Base-by-base conservation (phyloP, 2,797 vertebrate genomes). In the Staurois parvus region DNA sequence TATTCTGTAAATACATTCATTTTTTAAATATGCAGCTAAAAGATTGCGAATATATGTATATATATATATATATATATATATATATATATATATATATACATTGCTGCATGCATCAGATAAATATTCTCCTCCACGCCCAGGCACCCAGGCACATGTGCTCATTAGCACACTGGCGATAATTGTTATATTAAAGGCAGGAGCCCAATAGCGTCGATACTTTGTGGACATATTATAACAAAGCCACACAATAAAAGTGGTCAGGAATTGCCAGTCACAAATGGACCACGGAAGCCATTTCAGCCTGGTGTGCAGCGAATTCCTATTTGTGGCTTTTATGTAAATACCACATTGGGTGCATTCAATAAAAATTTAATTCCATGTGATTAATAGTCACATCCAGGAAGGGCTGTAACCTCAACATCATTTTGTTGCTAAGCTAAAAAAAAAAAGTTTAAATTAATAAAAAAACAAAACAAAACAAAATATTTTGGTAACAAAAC, bases 231-330 rank as follows among this genome's bases (percentile, higher is more conserved):
- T 73, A 56, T 80, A 70, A 70, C 28, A 81, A 81, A 59, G 67
- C 68, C 68, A 72, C 52, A 84, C 59, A 72, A n/a, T 45, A 73
- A 72, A 66, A 45, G 40, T 67, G 76, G 69, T 85, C 64, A 79
- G 12, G 70, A 52, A 72, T 37, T 69, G 37, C 24, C 26, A 74
- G 19, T 64, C 79, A 82, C 28, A 76, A 82, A 82, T 26, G 15
- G n/a, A 82, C 73, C 84, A 77, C 56, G 10, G 56, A 76, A 64
- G 32, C 6, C 0, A 21, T 26, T n/a, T 15, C 34, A 79, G 29
- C n/a, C n/a, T 67, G 59, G 45, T n/a, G 67, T 13, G 21, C 34
- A 30, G 29, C 40, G 30, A 69, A 69, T 29, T 69, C 19, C 52
- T 45, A 5, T 24, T 45, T 74, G 69, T 32, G 80, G 75, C 70